Evolutionary conservation across 2,888 invertebrate species (phyloP).

Genomic region (Horisme vitalbata): DNA sequence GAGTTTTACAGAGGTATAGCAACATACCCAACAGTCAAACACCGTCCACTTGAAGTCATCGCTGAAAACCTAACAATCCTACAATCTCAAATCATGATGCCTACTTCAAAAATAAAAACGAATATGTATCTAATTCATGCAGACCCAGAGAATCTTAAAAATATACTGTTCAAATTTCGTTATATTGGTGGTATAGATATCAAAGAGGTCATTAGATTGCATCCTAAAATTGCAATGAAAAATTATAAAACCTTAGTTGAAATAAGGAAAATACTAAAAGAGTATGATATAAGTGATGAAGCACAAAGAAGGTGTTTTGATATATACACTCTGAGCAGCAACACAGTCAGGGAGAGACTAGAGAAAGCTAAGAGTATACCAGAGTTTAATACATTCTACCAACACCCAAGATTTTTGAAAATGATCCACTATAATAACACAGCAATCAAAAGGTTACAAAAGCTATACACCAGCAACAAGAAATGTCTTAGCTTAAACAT

Average conservation of each 20-base stretch:
- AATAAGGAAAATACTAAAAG: constrained; percentile 60
- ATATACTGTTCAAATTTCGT: constrained; percentile 58
- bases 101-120: constrained; percentile 64
- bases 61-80: constrained; percentile 65
- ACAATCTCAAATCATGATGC: constrained; percentile 60
- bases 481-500: constrained; percentile 72
- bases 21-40: constrained; percentile 74
- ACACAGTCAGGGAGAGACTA: constrained; percentile 62
- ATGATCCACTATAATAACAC: constrained; percentile 71
- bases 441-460: constrained; percentile 57
- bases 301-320: constrained; percentile 73
- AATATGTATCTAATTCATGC: constrained; percentile 71
- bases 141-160: constrained; percentile 68
- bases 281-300: constrained; percentile 62
- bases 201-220: constrained; percentile 67
- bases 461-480: constrained; percentile 61
- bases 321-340: constrained; percentile 65
- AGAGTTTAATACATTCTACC: constrained; percentile 63
- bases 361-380: constrained; percentile 61
- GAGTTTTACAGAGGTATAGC: constrained; percentile 64
- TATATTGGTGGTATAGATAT: constrained; percentile 70
- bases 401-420: constrained; percentile 72
- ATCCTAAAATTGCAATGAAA: constrained; percentile 67
- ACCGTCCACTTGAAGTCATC: constrained; percentile 65
- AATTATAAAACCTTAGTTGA: constrained; percentile 56